Evolutionary conservation across 2,888 invertebrate species (phyloP), one percentile per base, ranked within the genome.

Genomic region (Dolichopus griseipennis): DNA sequence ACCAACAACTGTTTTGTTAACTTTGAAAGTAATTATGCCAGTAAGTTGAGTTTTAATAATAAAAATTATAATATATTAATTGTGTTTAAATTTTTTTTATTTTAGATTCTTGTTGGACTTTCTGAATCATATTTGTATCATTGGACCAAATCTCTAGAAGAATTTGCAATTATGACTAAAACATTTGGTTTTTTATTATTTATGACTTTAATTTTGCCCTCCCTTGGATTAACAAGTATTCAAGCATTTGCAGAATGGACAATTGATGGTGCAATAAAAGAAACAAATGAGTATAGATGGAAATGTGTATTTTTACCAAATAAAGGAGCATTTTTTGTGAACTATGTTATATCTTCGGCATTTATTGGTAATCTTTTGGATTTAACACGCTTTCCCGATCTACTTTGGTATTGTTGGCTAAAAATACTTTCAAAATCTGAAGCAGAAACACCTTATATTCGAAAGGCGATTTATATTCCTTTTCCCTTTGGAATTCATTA

Each of bases 321-420:
- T 81, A 95, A 96, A 83, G 97, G 96, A 73, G 96, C 97, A 6
- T 91, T 97, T 79, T 97, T 97, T 82, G 94, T 97, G 27, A 97
- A 97, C 82, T 97, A 97, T 79, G 89, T 97, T 12, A 95, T 95
- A 73, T 96, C 96, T 1, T 93, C 96, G 10, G 91, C 93, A 33
- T 90, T 97, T 73, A 91, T 97, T 76, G 97, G 97, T 77, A 93
- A 93, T 10, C 90, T 91, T 2, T 83, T 96, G 67, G 97, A 97
- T 79, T 82, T 97, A 71, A 86, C 97, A 69, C 87, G 97, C 71
- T 93, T 97, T 77, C 93, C 96, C 0, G 97, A 97, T 80, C 83
- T 97, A 62, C 92, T 95, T 72, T 86, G 94, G 74, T 97, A 96
- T 77, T 90, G 90, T 9, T 87, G 93, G 84, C 88, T 91, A 75